Percentiles rank a stretch among this genome's conserved stretches.
Evolutionary conservation across 2,888 invertebrate genomes (phyloP).

Genomic region (Dryobotodes eremita): DNA sequence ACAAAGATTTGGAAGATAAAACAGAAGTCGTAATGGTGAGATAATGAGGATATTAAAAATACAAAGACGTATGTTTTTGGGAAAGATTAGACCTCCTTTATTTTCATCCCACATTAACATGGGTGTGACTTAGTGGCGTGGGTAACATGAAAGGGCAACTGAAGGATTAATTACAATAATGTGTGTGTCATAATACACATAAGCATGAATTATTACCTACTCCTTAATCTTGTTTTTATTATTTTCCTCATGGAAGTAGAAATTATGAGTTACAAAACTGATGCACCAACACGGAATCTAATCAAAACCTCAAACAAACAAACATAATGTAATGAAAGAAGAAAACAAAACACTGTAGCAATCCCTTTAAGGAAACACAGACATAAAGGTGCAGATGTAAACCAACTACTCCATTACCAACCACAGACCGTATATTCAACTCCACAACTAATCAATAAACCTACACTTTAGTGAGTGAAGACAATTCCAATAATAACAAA

Average conservation of each 20-base stretch:
- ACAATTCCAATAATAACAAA: conserved; percentile 54
- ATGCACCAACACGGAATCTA: not conserved
- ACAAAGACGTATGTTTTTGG: conserved; percentile 16
- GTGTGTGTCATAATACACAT: not conserved
- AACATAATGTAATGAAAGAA: not conserved
- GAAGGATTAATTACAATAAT: conserved; percentile 37
- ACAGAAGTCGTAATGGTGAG: conserved; percentile 2
- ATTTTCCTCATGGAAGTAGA: not conserved
- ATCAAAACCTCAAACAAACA: conserved; percentile 30
- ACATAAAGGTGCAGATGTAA: conserved; percentile 15
- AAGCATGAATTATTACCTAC: conserved; percentile 1
- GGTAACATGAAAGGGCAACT: conserved; percentile 20
- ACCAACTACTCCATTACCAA: conserved; percentile 54
- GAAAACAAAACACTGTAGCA: conserved; percentile 14
- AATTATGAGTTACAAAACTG: conserved; percentile 3
- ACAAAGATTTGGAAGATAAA: conserved; percentile 37
- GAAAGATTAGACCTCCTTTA: conserved; percentile 22
- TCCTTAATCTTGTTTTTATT: conserved; percentile 2
- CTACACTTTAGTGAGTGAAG: conserved; percentile 34
- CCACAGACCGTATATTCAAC: conserved; percentile 51
- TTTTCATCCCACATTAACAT: not conserved
- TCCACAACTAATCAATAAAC: conserved; percentile 54
- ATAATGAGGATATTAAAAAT: conserved; percentile 30
- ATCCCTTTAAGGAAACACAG: conserved; percentile 29
- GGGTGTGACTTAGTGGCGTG: conserved; percentile 4